Conservation (phyloP, 2,797 vertebrate genomes). For the Pipistrellus nathusii region DNA sequence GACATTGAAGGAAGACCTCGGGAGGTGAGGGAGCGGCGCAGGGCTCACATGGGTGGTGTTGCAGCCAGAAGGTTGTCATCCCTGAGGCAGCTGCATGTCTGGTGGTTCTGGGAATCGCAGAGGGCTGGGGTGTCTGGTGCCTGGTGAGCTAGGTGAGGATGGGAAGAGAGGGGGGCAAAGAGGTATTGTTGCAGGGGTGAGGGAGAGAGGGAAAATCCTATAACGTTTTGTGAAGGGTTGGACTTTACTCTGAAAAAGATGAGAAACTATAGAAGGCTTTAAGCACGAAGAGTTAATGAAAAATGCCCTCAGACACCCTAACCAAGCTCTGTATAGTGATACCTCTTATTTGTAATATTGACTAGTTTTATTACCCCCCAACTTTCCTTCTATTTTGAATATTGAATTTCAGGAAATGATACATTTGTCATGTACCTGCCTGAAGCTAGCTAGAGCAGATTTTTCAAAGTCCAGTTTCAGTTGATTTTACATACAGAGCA, state of each 20-base stretch:
- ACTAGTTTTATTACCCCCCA: neutral
- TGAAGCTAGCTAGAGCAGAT: neutral
- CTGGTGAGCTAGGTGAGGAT: neutral
- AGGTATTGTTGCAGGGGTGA: neutral
- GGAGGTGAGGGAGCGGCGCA: neutral
- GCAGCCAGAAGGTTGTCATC: neutral
- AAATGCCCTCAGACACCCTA: neutral
- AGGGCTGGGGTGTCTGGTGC: neutral
- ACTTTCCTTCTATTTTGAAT: neutral
- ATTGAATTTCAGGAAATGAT: conserved; percentile 19
- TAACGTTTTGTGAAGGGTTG: neutral
- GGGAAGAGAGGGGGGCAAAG: neutral
- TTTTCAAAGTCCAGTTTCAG: neutral
- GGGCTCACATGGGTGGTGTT: rapidly evolving
- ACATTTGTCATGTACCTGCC: neutral
- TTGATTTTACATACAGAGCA: neutral
- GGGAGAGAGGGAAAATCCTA: too few species aligned
- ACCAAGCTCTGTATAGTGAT: neutral
- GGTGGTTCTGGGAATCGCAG: neutral
- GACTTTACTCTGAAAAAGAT: neutral
- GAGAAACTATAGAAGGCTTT: neutral
- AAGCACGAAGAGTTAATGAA: neutral
- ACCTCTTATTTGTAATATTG: neutral
- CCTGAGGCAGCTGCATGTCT: neutral
- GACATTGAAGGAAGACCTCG: neutral